A percentile compares a stretch with the other conserved stretches of the same genome.
These are phyloP conservation scores for Phalanger gymnotis DNA, from an alignment of 2,797 vertebrate species.

Conservation along the genomic window DNA sequence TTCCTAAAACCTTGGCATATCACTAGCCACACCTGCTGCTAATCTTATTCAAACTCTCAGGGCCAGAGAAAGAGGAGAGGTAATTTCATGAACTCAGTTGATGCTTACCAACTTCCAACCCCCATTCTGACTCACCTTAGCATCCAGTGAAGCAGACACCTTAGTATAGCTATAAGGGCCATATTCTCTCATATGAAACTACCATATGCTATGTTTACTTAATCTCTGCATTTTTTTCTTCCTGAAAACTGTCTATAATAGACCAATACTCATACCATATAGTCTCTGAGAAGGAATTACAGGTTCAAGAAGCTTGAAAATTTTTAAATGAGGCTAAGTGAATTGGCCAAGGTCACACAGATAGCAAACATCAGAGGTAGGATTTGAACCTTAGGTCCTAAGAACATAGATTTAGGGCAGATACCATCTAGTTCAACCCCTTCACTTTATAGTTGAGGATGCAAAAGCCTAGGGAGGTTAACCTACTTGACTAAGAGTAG, in stretches of 20 bases:
- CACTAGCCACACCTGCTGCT: background rate
- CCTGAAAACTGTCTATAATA: background rate
- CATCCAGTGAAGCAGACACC: background rate
- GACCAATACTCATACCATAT: background rate
- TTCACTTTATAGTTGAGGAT: background rate
- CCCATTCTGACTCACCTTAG: background rate
- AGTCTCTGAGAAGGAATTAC: background rate
- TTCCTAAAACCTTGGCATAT: too few species aligned
- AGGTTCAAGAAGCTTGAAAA: background rate
- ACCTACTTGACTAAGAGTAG: background rate
- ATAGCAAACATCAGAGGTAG: background rate
- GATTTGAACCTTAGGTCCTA: background rate
- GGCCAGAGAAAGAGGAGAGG: background rate
- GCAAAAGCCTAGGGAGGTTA: background rate
- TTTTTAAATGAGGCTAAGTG: background rate
- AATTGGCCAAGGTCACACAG: background rate
- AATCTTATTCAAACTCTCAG: background rate
- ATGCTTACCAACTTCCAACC: background rate
- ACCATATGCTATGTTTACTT: background rate
- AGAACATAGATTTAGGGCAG: background rate
- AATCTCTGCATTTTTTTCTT: background rate
- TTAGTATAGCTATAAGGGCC: background rate
- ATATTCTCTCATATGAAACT: background rate
- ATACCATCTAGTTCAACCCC: background rate
- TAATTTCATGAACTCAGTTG: background rate